Evolutionary conservation across 2,797 vertebrate species (phyloP).

Genomic region (Hemitrygon akajei): DNA sequence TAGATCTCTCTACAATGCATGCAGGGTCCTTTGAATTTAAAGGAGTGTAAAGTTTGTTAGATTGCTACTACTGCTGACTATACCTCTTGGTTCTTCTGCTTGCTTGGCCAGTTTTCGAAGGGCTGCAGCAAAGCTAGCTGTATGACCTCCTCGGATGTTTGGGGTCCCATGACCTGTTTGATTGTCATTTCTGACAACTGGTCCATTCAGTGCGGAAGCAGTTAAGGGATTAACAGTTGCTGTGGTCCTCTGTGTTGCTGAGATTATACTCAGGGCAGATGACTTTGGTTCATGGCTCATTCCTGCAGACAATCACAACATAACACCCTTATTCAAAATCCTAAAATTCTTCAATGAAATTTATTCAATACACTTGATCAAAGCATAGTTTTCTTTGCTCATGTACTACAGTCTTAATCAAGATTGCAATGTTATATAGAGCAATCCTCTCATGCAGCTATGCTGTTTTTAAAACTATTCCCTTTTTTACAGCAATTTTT

Average conservation of each 20-base stretch:
- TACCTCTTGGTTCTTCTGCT: conserved; percentile 35
- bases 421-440: neutral
- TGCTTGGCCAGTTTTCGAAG: conserved; percentile 36
- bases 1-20: neutral
- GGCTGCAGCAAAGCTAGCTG: conserved; percentile 31
- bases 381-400: neutral
- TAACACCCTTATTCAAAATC: neutral
- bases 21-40: neutral
- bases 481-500: conserved; percentile 21
- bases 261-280: conserved; percentile 14
- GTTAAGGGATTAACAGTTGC: conserved; percentile 27
- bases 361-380: neutral
- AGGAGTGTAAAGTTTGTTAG: neutral
- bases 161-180: neutral
- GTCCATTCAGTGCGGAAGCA: conserved; percentile 21
- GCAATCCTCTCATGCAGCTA: neutral
- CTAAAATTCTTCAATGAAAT: neutral
- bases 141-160: neutral
- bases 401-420: too few relatives aligned
- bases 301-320: conserved; percentile 4
- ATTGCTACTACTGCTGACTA: neutral
- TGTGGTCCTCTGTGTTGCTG: conserved; percentile 27
- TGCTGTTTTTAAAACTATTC: too few relatives aligned
- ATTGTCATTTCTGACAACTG: conserved; percentile 12
- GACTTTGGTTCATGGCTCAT: conserved; percentile 37